Percentiles rank a stretch among this genome's conserved stretches.
Conservation (phyloP, 2,113 vertebrate species). For the Callocephalon fimbriatum region DNA sequence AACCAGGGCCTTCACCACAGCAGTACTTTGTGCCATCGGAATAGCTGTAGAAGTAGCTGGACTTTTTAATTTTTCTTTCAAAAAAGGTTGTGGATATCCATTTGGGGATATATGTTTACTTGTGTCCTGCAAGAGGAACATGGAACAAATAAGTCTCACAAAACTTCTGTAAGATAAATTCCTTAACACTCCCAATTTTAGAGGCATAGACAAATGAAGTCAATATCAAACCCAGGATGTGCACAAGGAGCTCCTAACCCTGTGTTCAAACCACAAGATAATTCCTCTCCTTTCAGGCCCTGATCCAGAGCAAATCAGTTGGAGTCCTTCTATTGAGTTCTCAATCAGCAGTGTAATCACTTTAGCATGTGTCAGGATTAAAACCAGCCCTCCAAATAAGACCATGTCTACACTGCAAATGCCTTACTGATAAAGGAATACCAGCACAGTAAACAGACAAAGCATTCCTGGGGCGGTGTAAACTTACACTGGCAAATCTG, state of each 20-base stretch:
- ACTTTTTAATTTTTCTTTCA: not conserved
- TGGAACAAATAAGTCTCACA: not conserved
- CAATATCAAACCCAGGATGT: slow-evolving; percentile 42
- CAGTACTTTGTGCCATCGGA: not conserved
- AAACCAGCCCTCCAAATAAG: slow-evolving; percentile 72
- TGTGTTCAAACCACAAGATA: slow-evolving; percentile 62
- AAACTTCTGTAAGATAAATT: slow-evolving; percentile 13
- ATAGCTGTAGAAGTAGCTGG: slow-evolving; percentile 18
- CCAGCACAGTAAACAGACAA: slow-evolving; percentile 72
- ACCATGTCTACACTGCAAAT: slow-evolving; percentile 71
- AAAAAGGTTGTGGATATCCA: not conserved
- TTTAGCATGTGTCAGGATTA: slow-evolving; percentile 76
- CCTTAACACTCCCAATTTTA: not conserved
- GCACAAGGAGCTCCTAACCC: not conserved
- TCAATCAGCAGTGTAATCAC: slow-evolving; percentile 73
- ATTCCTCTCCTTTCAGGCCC: slow-evolving; percentile 66
- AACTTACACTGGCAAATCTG: slow-evolving; percentile 72
- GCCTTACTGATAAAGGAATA: slow-evolving; percentile 73
- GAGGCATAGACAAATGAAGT: slow-evolving; percentile 24
- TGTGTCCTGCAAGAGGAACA: not conserved
- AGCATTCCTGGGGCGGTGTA: slow-evolving; percentile 69
- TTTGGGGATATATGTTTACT: not conserved
- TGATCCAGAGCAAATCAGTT: slow-evolving; percentile 71
- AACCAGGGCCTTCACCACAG: not conserved
- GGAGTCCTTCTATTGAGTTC: slow-evolving; percentile 71